These are phyloP conservation scores for Tinea pellionella DNA, from an alignment of 2,888 invertebrate species.

Conservation along the genomic window DNA sequence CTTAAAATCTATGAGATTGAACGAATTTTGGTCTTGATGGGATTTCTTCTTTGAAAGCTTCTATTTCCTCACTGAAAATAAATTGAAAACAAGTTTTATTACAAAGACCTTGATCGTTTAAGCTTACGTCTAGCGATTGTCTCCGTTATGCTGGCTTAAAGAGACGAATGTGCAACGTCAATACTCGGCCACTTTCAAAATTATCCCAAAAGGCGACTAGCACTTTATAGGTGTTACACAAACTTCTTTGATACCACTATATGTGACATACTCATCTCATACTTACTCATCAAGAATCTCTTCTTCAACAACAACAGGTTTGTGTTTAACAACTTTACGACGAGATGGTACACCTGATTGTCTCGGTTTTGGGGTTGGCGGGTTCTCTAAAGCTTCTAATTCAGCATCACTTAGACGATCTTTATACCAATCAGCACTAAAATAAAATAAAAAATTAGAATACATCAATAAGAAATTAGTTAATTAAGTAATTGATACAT, in stretches of 20 bases:
- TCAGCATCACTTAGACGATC: slow-evolving; percentile 84
- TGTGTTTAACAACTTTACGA: slow-evolving; percentile 56
- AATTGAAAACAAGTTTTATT: neutral
- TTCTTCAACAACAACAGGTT: slow-evolving; percentile 34
- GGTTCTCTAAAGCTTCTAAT: slow-evolving; percentile 82
- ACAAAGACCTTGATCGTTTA: too few relatives aligned
- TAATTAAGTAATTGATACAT: slow-evolving; percentile 21
- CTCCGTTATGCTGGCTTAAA: too few relatives aligned
- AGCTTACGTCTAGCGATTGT: too few relatives aligned
- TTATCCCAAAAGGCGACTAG: too few relatives aligned
- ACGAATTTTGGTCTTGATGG: neutral
- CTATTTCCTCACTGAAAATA: neutral
- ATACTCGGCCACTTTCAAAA: too few relatives aligned
- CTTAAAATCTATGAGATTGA: neutral
- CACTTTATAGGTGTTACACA: too few relatives aligned
- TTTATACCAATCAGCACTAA: slow-evolving; percentile 92
- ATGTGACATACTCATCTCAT: too few relatives aligned
- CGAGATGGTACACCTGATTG: slow-evolving; percentile 53
- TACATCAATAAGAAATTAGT: too few relatives aligned
- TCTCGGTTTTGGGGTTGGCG: slow-evolving; percentile 75
- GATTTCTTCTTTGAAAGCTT: neutral
- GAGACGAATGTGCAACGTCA: too few relatives aligned
- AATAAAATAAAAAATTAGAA: slow-evolving; percentile 21
- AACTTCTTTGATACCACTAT: too few relatives aligned
- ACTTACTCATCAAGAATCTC: neutral